phyloP scores from a whole-genome alignment of 2,113 vertebrate genomes.

The Cololabis saira region DNA sequence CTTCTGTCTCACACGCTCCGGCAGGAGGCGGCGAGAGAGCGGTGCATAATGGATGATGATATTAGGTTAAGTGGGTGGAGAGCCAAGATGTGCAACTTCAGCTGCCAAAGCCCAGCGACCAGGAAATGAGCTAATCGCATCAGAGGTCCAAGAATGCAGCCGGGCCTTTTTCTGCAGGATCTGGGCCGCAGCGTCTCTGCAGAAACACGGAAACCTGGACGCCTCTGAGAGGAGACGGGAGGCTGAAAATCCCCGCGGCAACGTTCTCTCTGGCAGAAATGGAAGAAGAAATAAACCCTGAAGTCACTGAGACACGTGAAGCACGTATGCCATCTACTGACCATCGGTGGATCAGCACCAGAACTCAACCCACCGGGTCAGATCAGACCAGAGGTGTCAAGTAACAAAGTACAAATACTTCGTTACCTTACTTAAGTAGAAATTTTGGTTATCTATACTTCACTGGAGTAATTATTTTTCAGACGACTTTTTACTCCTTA shows the following conservation, averaged over 20 bases:
- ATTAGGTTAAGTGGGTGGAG: conserved; percentile 59
- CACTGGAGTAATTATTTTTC: too few species aligned
- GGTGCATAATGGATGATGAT: conserved; percentile 68
- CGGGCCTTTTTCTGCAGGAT: conserved; percentile 10
- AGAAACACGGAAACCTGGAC: background rate
- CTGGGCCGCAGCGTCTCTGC: background rate
- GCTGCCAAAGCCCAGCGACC: conserved; percentile 50
- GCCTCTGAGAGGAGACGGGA: background rate
- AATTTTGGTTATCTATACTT: too few species aligned
- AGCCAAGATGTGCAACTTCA: conserved; percentile 38
- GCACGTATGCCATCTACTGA: conserved; percentile 44
- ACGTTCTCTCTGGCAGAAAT: too few species aligned
- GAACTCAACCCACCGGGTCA: too few species aligned
- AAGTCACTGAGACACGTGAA: background rate
- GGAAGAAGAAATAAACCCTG: too few species aligned
- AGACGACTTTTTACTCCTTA: too few species aligned
- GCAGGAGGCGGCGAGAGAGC: conserved; percentile 15
- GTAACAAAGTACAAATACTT: too few species aligned
- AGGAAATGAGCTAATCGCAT: conserved; percentile 64
- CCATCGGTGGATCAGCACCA: conserved; percentile 19
- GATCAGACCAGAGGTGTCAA: too few species aligned
- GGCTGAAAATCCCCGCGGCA: too few species aligned
- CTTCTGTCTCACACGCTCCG: conserved; percentile 6
- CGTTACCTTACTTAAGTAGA: too few species aligned
- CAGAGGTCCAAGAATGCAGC: background rate